phyloP scores from a whole-genome alignment of 2,888 invertebrate genomes.

The Limnephilus rhombicus region DNA sequence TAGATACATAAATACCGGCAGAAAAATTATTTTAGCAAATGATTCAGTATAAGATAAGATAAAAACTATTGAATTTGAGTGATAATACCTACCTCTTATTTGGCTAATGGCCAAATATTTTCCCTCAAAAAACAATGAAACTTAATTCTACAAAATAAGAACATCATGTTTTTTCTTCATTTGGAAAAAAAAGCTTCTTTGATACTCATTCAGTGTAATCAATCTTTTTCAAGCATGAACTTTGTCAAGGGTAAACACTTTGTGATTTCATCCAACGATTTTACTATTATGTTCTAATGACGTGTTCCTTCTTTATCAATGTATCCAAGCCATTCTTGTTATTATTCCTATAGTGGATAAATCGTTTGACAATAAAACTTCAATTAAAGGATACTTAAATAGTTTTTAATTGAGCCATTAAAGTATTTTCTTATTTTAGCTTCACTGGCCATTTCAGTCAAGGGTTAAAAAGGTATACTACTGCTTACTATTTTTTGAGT shows the following conservation, averaged over 20 bases:
- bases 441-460: not conserved
- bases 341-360: not conserved
- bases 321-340: not conserved
- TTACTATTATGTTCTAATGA: not conserved
- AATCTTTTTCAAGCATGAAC: no score
- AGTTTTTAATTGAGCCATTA: not conserved
- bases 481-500: not conserved
- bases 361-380: not conserved
- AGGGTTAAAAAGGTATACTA: not conserved
- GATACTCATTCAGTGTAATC: no score
- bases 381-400: not conserved
- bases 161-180: not conserved
- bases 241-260: no score
- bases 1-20: no score
- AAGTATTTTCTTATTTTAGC: not conserved
- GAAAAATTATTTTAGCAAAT: no score
- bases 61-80: not conserved
- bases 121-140: not conserved
- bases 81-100: not conserved
- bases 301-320: not conserved
- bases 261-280: not conserved
- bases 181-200: no score
- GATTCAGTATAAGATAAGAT: not conserved
- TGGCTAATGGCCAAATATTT: not conserved
- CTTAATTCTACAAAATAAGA: not conserved